Conservation (phyloP, 2,888 invertebrate species). For the Sylvicola cinctus region DNA sequence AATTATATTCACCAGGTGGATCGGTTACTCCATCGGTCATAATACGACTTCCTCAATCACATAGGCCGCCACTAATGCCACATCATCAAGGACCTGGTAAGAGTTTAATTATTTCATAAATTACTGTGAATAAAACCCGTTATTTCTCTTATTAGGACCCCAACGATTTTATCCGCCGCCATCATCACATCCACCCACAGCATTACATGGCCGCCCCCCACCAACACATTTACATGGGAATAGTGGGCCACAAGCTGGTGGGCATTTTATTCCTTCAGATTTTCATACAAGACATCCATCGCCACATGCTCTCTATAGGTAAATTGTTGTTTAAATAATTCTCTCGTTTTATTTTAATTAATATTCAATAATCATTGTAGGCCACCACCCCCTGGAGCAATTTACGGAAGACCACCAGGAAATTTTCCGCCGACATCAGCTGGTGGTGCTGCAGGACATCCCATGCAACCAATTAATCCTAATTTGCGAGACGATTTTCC, state of each 20-base stretch:
- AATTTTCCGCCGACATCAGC: no score
- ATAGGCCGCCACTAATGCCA: constrained; percentile 7
- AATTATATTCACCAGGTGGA: constrained; percentile 27
- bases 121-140: background rate
- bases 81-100: background rate
- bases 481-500: no score
- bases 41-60: constrained; percentile 34
- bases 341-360: no score
- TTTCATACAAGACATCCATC: no score
- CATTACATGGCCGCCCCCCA: constrained; percentile 4
- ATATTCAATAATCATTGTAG: no score
- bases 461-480: no score
- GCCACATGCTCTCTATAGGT: constrained; percentile 2
- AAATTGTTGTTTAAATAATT: background rate
- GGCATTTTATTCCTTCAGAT: background rate
- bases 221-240: no score
- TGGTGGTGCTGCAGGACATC: no score
- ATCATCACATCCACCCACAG: constrained; percentile 9
- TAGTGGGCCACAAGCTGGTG: constrained; percentile 2
- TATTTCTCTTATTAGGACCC: constrained; percentile 1
- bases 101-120: no score
- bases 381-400: no score
- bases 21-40: constrained; percentile 33
- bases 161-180: constrained; percentile 2
- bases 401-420: no score